Percentiles rank a stretch among this genome's conserved stretches.
Evolutionary conservation across 2,797 vertebrate genomes (phyloP).

Genomic region (Eutrigla gurnardus): DNA sequence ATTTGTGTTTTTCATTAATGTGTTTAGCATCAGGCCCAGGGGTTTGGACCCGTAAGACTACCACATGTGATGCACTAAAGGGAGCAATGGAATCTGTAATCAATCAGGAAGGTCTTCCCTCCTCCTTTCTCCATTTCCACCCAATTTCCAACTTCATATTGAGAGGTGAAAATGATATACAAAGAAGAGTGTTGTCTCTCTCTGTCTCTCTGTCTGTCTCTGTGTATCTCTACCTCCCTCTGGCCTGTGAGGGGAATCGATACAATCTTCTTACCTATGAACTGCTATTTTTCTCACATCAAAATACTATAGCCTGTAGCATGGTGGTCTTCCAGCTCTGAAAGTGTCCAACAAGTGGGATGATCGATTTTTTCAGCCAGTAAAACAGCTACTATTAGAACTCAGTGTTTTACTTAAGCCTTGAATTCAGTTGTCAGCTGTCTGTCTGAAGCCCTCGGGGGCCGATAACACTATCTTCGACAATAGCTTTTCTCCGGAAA

Average conservation of each 20-base stretch:
- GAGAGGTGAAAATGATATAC: constrained; percentile 34
- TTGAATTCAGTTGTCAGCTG: constrained; percentile 67
- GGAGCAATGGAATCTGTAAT: not conserved
- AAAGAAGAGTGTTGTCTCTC: constrained; percentile 16
- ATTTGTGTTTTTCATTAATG: not conserved
- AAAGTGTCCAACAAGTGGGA: constrained; percentile 65
- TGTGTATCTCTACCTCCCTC: constrained; percentile 39
- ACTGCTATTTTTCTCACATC: constrained; percentile 71
- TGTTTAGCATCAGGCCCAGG: not conserved
- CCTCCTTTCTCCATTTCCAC: constrained; percentile 13
- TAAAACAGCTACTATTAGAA: constrained; percentile 69
- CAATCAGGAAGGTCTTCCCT: constrained; percentile 3
- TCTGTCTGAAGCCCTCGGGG: constrained; percentile 54
- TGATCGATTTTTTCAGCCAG: constrained; percentile 76
- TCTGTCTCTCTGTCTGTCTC: constrained; percentile 23
- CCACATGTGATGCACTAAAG: not conserved
- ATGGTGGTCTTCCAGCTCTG: constrained; percentile 47
- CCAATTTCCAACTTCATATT: constrained; percentile 41
- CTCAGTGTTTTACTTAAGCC: constrained; percentile 72
- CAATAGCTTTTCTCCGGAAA: constrained; percentile 67
- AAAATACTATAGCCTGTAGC: constrained; percentile 64
- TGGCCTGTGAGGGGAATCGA: constrained; percentile 53
- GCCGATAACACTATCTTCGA: constrained; percentile 47
- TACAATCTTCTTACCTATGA: constrained; percentile 75
- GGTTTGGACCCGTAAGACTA: not conserved